Conservation (phyloP, 2,888 invertebrate species). For the Patella ulyssiponensis region DNA sequence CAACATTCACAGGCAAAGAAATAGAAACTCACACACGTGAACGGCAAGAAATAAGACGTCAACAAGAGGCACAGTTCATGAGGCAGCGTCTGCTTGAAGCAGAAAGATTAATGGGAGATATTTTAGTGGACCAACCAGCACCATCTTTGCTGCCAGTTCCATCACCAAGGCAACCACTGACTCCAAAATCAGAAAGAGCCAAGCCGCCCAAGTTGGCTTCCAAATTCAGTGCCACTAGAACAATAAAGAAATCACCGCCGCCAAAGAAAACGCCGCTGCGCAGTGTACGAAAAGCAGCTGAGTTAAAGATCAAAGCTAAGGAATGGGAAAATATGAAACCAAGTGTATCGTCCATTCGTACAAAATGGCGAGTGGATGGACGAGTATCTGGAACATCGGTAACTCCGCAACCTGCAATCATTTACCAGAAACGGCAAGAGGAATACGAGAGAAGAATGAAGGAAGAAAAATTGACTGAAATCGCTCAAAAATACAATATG, state of each 20-base stretch:
- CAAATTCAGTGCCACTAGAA: conserved; percentile 12
- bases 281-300: not conserved
- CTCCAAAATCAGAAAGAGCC: not conserved
- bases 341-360: not conserved
- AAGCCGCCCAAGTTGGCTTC: conserved; percentile 9
- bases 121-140: conserved; percentile 51
- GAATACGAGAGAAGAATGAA: not conserved
- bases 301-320: not conserved
- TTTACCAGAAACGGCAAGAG: not conserved
- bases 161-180: not conserved
- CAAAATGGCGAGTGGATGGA: not conserved
- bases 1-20: not conserved
- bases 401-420: not conserved
- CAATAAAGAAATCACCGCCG: not conserved
- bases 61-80: conserved; percentile 44
- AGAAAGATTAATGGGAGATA: conserved; percentile 58
- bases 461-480: not conserved
- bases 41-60: conserved; percentile 43
- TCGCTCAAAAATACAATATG: not conserved
- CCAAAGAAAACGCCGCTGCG: not conserved
- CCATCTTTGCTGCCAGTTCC: conserved; percentile 17
- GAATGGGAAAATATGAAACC: conserved; percentile 9
- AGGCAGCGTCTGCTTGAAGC: conserved; percentile 56
- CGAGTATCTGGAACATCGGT: not conserved
- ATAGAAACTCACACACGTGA: conserved; percentile 29